Conservation (phyloP, 1,140 invertebrate genomes). For the Dendrolimus punctatus region DNA sequence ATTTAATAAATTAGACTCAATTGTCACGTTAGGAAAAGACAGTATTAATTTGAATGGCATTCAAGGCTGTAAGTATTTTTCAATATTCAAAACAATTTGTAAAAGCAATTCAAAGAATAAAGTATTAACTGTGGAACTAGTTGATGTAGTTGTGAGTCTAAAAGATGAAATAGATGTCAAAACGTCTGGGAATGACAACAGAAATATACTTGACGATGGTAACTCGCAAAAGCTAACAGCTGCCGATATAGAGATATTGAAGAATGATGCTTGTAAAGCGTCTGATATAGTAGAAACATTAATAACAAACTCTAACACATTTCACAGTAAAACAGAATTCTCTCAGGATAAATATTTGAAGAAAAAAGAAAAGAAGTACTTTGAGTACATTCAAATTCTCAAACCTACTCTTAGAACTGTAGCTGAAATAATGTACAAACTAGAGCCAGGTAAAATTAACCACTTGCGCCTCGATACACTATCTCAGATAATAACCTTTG, state of each 20-base stretch:
- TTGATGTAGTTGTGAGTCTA: conserved; percentile 69
- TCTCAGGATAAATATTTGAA: conserved; percentile 95
- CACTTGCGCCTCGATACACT: conserved; percentile 89
- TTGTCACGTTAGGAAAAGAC: conserved; percentile 79
- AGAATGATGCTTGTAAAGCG: conserved; percentile 81
- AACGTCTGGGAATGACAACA: conserved; percentile 83
- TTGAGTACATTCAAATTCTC: conserved; percentile 82
- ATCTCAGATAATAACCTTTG: conserved; percentile 87
- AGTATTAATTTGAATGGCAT: conserved; percentile 80
- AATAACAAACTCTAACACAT: conserved; percentile 91
- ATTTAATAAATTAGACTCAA: conserved; percentile 74
- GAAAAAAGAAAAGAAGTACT: conserved; percentile 95
- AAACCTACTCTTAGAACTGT: conserved; percentile 84
- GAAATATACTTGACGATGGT: conserved; percentile 87
- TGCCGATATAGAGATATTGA: conserved; percentile 85
- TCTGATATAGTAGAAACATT: conserved; percentile 89
- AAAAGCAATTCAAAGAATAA: conserved; percentile 73
- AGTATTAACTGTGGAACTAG: conserved; percentile 72
- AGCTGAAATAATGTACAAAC: conserved; percentile 84
- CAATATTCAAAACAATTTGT: conserved; percentile 84
- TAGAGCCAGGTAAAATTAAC: conserved; percentile 84
- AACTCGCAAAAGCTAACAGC: conserved; percentile 89
- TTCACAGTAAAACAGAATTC: conserved; percentile 90
- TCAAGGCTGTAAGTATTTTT: conserved; percentile 82
- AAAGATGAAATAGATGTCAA: conserved; percentile 71